These are phyloP conservation scores for Hybos culiciformis DNA, from an alignment of 2,888 invertebrate species.

Conservation along the genomic window DNA sequence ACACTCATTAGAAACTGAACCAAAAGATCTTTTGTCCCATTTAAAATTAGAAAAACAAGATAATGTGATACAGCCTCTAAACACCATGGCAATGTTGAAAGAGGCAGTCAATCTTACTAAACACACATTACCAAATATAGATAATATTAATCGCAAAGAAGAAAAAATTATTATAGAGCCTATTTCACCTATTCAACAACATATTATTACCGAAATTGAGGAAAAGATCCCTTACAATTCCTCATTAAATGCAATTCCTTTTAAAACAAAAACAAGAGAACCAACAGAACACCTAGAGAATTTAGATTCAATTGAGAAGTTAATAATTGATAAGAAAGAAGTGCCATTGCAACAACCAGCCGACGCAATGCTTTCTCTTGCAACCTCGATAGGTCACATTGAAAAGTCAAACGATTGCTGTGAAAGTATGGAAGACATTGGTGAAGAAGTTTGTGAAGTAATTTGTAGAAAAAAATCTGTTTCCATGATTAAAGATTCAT, in stretches of 20 bases:
- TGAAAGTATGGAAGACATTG: constrained; percentile 13
- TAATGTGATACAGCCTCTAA: too few species aligned
- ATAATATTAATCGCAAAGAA: constrained; percentile 7
- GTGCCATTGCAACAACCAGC: constrained; percentile 7
- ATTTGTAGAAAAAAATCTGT: constrained; percentile 22
- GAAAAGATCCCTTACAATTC: constrained; percentile 7
- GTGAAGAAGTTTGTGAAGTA: constrained; percentile 25
- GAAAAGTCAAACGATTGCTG: neutral
- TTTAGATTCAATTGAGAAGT: too few species aligned
- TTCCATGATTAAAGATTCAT: constrained; percentile 16
- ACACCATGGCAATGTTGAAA: too few species aligned
- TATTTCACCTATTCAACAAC: constrained; percentile 24
- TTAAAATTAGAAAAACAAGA: too few species aligned
- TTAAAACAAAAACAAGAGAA: neutral
- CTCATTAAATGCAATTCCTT: neutral
- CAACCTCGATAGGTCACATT: neutral
- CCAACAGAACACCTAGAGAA: constrained; percentile 1
- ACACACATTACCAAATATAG: neutral
- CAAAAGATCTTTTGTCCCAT: too few species aligned
- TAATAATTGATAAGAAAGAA: too few species aligned
- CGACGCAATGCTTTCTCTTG: constrained; percentile 4
- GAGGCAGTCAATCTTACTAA: neutral
- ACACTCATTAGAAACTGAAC: too few species aligned
- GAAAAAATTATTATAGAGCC: constrained; percentile 14
- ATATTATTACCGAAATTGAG: constrained; percentile 26